These are phyloP conservation scores for Drosophila jambulina DNA, from an alignment of 1,140 invertebrate genomes.

Conservation along the genomic window DNA sequence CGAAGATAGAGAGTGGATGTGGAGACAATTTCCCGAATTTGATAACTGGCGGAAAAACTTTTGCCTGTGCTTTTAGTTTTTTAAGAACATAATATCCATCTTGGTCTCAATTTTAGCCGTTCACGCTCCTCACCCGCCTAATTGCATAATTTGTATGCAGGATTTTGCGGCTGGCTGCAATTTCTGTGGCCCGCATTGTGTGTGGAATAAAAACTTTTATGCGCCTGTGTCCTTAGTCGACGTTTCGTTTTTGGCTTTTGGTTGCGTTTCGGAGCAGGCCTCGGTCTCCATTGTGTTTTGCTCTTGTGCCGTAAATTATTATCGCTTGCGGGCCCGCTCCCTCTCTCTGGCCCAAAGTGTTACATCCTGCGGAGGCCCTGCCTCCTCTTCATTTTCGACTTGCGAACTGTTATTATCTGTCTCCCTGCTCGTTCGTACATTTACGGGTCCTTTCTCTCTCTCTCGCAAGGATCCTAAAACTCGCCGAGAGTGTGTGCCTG, in stretches of 20 bases:
- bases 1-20: slow-evolving; percentile 15
- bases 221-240: slow-evolving; percentile 25
- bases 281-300: slow-evolving; percentile 66
- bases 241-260: slow-evolving; percentile 41
- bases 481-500: background rate
- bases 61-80: slow-evolving; percentile 37
- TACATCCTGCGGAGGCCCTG: slow-evolving; percentile 27
- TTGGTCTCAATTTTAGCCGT: slow-evolving; percentile 33
- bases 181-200: slow-evolving; percentile 42
- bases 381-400: slow-evolving; percentile 53
- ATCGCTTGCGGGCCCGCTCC: slow-evolving; percentile 46
- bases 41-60: slow-evolving; percentile 64
- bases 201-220: slow-evolving; percentile 63
- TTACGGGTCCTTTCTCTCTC: slow-evolving; percentile 19
- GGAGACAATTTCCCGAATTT: slow-evolving; percentile 50
- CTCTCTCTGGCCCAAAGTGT: slow-evolving; percentile 19
- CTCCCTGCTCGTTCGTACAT: slow-evolving; percentile 51
- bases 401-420: slow-evolving; percentile 80
- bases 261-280: slow-evolving; percentile 30
- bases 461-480: slow-evolving; percentile 27
- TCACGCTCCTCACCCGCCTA: slow-evolving; percentile 48
- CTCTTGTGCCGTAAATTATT: slow-evolving; percentile 72
- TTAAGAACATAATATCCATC: slow-evolving; percentile 56
- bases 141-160: slow-evolving; percentile 84
- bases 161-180: slow-evolving; percentile 40